Evolutionary conservation across 2,113 vertebrate species (phyloP), one percentile per base, ranked within the genome.

Genomic region (Pontoporia blainvillei): DNA sequence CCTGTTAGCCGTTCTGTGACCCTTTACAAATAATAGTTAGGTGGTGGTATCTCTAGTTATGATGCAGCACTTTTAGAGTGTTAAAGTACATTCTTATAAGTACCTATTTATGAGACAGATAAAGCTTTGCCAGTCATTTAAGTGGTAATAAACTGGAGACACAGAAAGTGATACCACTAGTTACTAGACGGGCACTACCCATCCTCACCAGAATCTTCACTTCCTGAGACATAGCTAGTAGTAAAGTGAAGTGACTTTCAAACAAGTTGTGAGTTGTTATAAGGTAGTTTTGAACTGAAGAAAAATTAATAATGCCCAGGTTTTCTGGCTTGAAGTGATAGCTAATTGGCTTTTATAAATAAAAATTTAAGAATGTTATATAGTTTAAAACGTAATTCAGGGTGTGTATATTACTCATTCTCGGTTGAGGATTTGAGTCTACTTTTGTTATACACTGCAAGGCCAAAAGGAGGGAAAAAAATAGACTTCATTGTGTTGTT

Each of bases 281-380:
- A 41, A 92, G 82, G 29, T 82, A 36, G 8, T 89, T 96, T 96
- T 67, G 52, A 66, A 15, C 10, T 46, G 36, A 90, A 75, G 27
- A 83, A 88, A 86, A 75, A 66, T 27, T 17, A 54, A 10, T 52
- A 72, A 61, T 90, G 52, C 8, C 13, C n/a, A 79, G 23, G 78
- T 93, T 91, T 97, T 67, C 18, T 83, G 87, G 29, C 88, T 96
- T 78, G 69, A 96, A 89, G 23, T 90, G 59, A 81, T 44, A 73
- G 73, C 81, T 82, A 57, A 49, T 86, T 31, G 67, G 31, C 34
- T 93, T 96, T 90, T 88, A 34, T 64, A 84, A 84, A 61, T 87
- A 90, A 49, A 44, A 73, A 46, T 90, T n/a, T 18, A 23, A 94
- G 81, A 87, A 75, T 94, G 10, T 72, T 61, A n/a, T 8, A 5